Evolutionary conservation across 1,140 invertebrate species (phyloP).

Genomic region (Ceratina australensis): DNA sequence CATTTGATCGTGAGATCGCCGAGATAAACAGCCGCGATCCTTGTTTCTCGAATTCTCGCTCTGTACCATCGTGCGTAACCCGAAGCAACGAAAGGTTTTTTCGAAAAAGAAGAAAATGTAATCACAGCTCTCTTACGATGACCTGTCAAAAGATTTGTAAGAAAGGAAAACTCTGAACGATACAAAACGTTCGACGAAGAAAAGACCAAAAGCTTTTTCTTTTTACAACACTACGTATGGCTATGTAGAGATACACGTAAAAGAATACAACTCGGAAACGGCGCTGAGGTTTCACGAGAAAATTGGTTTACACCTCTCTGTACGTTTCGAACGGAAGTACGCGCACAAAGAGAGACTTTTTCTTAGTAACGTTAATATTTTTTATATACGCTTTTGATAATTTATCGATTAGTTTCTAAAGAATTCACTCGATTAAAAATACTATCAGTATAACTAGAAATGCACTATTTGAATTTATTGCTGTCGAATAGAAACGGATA

Average conservation of each 20-base stretch:
- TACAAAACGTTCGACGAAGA: not conserved
- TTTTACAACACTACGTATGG: conserved; percentile 30
- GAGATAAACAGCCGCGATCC: conserved; percentile 20
- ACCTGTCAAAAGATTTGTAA: conserved; percentile 15
- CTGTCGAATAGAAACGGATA: conserved; percentile 16
- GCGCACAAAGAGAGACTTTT: conserved; percentile 19
- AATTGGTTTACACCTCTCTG: conserved; percentile 5
- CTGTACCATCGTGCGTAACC: not conserved
- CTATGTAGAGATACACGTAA: conserved; percentile 24
- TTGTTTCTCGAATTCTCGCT: conserved; percentile 1
- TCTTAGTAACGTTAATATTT: not conserved
- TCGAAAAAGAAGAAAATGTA: not conserved
- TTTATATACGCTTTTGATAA: not conserved
- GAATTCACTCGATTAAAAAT: not conserved
- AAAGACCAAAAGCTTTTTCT: not conserved
- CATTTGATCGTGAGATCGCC: conserved; percentile 14
- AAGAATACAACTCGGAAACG: not conserved
- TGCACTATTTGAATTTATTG: conserved; percentile 12
- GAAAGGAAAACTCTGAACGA: conserved; percentile 16
- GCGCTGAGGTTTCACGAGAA: not conserved
- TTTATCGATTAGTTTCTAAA: not conserved
- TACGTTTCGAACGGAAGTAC: not conserved
- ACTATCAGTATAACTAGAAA: too few relatives aligned
- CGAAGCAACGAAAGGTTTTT: not conserved
- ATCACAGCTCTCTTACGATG: conserved; percentile 43